Conservation (phyloP, 2,797 vertebrate genomes). For the Tragopan temminckii region DNA sequence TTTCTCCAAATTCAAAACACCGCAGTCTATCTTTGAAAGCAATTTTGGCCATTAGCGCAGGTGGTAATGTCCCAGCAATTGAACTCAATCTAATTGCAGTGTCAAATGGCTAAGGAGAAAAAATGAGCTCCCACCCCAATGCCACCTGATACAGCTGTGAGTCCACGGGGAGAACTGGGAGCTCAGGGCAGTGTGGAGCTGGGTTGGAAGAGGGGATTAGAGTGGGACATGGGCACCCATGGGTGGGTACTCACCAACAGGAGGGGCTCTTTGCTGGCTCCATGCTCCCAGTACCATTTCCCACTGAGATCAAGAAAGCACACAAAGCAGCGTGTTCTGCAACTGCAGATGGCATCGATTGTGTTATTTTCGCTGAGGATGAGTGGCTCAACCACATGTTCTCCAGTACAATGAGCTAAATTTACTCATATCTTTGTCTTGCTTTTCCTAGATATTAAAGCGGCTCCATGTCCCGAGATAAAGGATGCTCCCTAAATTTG, state of each 20-base stretch:
- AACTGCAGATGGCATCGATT: background rate
- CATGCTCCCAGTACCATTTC: background rate
- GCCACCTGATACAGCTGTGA: accelerated
- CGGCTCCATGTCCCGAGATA: background rate
- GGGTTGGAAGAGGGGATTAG: background rate
- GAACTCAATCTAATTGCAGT: constrained; percentile 15
- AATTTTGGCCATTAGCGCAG: constrained; percentile 38
- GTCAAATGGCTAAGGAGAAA: background rate
- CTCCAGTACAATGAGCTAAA: background rate
- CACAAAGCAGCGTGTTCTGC: background rate
- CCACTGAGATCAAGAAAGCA: background rate
- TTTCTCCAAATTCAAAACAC: constrained; percentile 19
- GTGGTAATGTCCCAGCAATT: constrained; percentile 30
- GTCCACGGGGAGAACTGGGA: accelerated
- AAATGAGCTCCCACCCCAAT: background rate
- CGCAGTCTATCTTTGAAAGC: background rate
- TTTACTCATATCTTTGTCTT: background rate
- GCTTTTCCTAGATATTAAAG: background rate
- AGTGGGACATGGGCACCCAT: background rate
- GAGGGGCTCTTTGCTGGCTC: background rate
- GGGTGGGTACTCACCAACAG: background rate
- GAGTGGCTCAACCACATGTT: background rate
- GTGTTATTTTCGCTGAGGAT: background rate
- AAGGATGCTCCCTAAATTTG: background rate
- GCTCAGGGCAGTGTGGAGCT: background rate